Evolutionary conservation across 2,797 vertebrate genomes (phyloP), one percentile per base, ranked within the genome.

Genomic region (Xiphophorus birchmanni): DNA sequence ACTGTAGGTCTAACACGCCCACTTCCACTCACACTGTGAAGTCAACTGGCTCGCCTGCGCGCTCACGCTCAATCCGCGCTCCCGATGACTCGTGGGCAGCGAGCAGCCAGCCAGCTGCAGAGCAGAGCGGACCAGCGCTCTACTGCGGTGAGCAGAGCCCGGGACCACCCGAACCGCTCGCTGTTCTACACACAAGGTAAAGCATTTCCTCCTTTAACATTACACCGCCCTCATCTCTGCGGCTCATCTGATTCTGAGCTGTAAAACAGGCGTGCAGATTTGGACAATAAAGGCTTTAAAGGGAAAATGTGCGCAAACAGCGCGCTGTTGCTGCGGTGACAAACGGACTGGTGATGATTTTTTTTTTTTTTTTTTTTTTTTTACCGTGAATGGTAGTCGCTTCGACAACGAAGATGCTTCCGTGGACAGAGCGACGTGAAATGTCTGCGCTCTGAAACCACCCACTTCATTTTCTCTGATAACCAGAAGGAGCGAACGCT

Each of bases 51-150:
- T 76, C 67, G 44, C 47, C 6, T 91, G 93, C 93, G 93, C 94
- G 91, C 3, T 76, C 93, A 75, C 92, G 87, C 47, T 1, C 73
- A 77, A 56, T 88, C 73, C 92, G 93, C 93, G 91, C 6, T 29
- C 91, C 47, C 90, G 88, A 26, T 0, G 63, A 17, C 37, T 45
- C 9, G 80, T 86, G 44, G 78, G 83, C 86, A 89, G 90, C 63
- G 13, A 6, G 88, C 86, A 80, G 77, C 83, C 86, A 80, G 77
- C 83, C 92, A 93, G 93, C 93, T 86, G 91, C 92, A 78, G 77
- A 86, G 82, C 40, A 74, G 77, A 5, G 82, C 60, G 37, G 74
- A 88, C 23, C 83, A 58, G 84, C 79, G 74, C 58, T 75, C 84
- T 73, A 40, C 91, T 80, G 93, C 92, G 82, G 90, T 72, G 89